Conservation (phyloP, 1,140 invertebrate genomes). For the Aphaenogaster floridana region DNA sequence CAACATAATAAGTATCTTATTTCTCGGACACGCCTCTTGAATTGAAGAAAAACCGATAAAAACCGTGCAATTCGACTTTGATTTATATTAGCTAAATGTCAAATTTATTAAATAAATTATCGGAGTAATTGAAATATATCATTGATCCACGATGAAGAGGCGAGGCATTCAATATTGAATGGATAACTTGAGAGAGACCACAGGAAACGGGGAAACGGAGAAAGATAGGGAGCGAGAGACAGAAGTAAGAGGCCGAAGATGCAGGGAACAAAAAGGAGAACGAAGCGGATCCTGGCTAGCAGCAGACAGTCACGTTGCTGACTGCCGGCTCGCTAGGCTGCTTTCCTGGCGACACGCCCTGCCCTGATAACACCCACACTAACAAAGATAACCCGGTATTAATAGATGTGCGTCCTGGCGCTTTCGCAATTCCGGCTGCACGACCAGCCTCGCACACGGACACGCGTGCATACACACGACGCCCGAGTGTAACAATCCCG, state of each 20-base stretch:
- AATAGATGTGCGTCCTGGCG: conserved; percentile 83
- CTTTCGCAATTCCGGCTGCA: conserved; percentile 81
- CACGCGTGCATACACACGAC: conserved; percentile 12
- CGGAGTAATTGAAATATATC: conserved; percentile 15
- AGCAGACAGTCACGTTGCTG: conserved; percentile 82
- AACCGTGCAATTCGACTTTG: neutral
- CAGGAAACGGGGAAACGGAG: neutral
- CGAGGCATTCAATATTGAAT: neutral
- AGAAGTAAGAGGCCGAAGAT: conserved; percentile 11
- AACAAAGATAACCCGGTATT: conserved; percentile 82
- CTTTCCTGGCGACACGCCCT: conserved; percentile 85
- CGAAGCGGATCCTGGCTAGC: conserved; percentile 76
- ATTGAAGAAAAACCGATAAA: neutral
- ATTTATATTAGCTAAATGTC: neutral
- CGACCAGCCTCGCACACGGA: conserved; percentile 34
- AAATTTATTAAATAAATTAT: conserved; percentile 18
- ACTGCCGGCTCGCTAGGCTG: conserved; percentile 75
- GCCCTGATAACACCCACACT: conserved; percentile 86
- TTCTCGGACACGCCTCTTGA: neutral
- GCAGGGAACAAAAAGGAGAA: conserved; percentile 43
- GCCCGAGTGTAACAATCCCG: conserved; percentile 64
- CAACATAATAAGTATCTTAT: neutral
- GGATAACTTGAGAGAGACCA: neutral
- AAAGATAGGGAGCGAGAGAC: conserved; percentile 21
- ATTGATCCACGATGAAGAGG: conserved; percentile 21